These are phyloP conservation scores for Nymphicus hollandicus DNA, from an alignment of 2,113 vertebrate genomes.

Conservation along the genomic window DNA sequence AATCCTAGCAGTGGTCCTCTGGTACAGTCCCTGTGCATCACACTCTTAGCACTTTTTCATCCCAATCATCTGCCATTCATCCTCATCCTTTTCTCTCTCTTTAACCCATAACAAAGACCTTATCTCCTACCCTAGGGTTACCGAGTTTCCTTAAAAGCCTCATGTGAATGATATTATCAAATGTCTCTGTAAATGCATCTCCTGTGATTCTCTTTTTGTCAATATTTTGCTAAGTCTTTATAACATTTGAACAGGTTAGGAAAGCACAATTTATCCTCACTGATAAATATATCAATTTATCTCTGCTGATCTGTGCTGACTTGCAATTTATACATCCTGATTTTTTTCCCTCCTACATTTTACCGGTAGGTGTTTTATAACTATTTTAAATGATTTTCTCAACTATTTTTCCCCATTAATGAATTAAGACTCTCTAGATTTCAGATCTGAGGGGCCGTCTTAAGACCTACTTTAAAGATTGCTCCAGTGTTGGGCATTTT, in stretches of 20 bases:
- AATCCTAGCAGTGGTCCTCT: not conserved
- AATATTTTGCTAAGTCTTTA: conserved; percentile 49
- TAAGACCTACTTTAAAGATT: conserved; percentile 43
- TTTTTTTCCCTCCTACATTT: not conserved
- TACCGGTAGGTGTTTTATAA: not conserved
- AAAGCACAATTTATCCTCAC: conserved; percentile 23
- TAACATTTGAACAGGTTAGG: conserved; percentile 16
- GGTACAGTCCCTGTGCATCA: not conserved
- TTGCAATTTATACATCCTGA: conserved; percentile 10
- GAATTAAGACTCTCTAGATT: not conserved
- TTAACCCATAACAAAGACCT: not conserved
- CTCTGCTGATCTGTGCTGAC: conserved; percentile 22
- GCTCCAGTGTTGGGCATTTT: not conserved
- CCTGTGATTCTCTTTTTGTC: not conserved
- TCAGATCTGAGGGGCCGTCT: not conserved
- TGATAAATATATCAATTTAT: conserved; percentile 30
- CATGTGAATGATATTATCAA: conserved; percentile 16
- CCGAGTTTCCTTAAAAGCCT: conserved; percentile 41
- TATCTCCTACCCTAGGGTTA: not conserved
- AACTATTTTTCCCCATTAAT: not conserved
- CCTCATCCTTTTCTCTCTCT: not conserved
- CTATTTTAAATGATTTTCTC: not conserved
- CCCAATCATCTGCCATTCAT: not conserved
- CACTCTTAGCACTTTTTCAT: not conserved
- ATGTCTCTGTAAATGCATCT: not conserved